These are phyloP conservation scores for Aspidoscelis tigris DNA, from an alignment of 2,113 vertebrate genomes.

Conservation along the genomic window DNA sequence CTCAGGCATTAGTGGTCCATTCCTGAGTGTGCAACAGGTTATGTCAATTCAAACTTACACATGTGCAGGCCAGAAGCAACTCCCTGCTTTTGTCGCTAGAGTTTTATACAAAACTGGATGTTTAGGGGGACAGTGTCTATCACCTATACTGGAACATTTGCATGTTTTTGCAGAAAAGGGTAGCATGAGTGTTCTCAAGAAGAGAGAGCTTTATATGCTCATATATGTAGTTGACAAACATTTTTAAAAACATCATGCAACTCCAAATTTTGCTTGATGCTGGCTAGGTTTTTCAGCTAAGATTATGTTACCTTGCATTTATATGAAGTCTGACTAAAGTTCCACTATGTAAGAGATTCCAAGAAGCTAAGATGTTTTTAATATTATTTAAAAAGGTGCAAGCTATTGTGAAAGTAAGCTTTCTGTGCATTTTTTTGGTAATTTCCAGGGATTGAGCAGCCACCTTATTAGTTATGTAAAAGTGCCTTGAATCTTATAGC, in stretches of 20 bases:
- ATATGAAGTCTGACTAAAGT: background rate
- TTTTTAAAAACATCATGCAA: background rate
- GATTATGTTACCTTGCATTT: background rate
- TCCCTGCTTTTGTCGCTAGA: too few relatives aligned
- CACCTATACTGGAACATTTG: background rate
- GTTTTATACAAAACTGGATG: too few relatives aligned
- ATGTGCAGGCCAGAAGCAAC: too few relatives aligned
- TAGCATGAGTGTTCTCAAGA: background rate
- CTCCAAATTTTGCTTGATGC: background rate
- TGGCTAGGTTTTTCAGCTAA: fast-evolving
- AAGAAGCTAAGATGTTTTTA: background rate
- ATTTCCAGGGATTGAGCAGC: background rate
- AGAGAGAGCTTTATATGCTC: background rate
- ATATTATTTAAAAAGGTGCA: background rate
- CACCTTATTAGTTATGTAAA: background rate
- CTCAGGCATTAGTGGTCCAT: too few relatives aligned
- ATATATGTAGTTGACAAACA: fast-evolving
- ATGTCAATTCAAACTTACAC: too few relatives aligned
- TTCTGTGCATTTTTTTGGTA: too few relatives aligned
- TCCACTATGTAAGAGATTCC: background rate
- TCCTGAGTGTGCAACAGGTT: too few relatives aligned
- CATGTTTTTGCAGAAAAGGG: background rate
- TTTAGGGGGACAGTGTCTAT: too few relatives aligned
- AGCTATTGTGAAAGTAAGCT: background rate
- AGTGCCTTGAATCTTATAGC: background rate